A percentile compares a stretch with the other conserved stretches of the same genome.
Evolutionary conservation across 2,113 vertebrate species (phyloP).

Genomic region (Nothocercus julius): DNA sequence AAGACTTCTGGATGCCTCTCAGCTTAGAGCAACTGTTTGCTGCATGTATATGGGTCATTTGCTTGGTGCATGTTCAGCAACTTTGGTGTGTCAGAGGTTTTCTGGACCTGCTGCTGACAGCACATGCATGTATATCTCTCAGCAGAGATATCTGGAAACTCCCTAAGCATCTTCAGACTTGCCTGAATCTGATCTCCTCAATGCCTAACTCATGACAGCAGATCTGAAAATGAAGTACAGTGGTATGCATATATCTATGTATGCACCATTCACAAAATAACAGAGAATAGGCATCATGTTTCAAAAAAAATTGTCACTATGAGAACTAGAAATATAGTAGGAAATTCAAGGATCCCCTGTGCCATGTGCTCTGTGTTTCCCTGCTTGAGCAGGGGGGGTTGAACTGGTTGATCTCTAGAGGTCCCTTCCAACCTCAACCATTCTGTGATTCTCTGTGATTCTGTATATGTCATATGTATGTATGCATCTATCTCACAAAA

Average conservation of each 20-base stretch:
- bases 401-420: too few relatives aligned
- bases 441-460: too few relatives aligned
- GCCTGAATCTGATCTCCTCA: neutral
- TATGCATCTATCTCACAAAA: neutral
- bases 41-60: neutral
- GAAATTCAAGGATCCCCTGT: too few relatives aligned
- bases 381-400: too few relatives aligned
- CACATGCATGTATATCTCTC: neutral
- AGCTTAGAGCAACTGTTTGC: neutral
- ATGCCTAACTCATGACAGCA: neutral
- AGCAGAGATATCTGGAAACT: neutral
- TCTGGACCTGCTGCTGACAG: neutral
- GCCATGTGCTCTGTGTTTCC: too few relatives aligned
- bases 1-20: neutral
- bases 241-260: neutral
- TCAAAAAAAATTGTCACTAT: too few relatives aligned
- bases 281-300: too few relatives aligned
- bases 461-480: too few relatives aligned
- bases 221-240: neutral
- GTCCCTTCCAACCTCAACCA: too few relatives aligned
- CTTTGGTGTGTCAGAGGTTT: neutral
- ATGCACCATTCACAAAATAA: too few relatives aligned
- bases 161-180: neutral
- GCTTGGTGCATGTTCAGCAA: neutral
- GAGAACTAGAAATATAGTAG: too few relatives aligned